Conservation (phyloP, 1,140 invertebrate genomes). For the Cardiocondyla obscurior region DNA sequence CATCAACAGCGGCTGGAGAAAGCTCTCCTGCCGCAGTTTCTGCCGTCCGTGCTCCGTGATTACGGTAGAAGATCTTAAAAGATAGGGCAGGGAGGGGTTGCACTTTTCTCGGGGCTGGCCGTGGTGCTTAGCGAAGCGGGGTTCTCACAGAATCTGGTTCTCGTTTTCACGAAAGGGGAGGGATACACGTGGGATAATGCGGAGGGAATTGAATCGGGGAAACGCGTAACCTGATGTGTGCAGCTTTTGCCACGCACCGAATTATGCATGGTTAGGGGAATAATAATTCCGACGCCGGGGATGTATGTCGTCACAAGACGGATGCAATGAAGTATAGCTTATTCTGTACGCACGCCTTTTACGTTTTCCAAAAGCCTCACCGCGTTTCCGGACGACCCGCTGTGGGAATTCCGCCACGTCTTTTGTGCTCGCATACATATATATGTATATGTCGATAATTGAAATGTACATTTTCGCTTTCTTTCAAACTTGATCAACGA, state of each 20-base stretch:
- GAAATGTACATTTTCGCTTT: constrained; percentile 47
- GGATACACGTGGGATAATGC: constrained; percentile 6
- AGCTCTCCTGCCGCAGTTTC: constrained; percentile 80
- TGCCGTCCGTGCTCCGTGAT: constrained; percentile 80
- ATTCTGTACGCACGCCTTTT: neutral
- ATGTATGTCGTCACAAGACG: neutral
- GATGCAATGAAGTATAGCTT: constrained; percentile 20
- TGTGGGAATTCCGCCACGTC: constrained; percentile 54
- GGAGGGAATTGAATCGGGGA: constrained; percentile 14
- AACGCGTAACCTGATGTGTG: constrained; percentile 24
- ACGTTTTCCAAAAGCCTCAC: constrained; percentile 19
- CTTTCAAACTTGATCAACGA: constrained; percentile 29
- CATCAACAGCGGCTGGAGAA: constrained; percentile 79
- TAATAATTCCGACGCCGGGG: constrained; percentile 30
- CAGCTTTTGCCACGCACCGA: constrained; percentile 4
- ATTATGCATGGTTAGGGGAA: constrained; percentile 35
- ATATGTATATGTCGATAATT: neutral
- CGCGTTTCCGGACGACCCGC: constrained; percentile 9
- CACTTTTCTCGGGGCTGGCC: constrained; percentile 21
- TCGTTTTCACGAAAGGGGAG: neutral
- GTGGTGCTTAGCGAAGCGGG: constrained; percentile 19
- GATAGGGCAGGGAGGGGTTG: constrained; percentile 46
- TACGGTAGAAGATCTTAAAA: constrained; percentile 80
- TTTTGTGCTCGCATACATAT: constrained; percentile 40
- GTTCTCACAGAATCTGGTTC: constrained; percentile 51